Evolutionary conservation across 2,888 invertebrate species (phyloP).

Genomic region (Parasteatoda lunata): DNA sequence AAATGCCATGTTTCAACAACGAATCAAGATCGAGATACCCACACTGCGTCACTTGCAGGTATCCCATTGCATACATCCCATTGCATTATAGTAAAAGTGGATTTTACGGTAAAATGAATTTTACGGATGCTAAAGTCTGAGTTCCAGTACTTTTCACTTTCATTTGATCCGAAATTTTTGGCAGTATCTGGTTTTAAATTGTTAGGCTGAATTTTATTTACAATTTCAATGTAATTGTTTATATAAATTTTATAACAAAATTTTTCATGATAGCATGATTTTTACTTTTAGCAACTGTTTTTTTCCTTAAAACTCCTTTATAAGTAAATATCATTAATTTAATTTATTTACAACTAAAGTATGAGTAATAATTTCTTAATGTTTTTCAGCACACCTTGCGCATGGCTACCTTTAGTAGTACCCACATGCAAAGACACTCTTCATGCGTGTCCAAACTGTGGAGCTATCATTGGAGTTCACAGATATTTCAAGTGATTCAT

Average conservation of each 20-base stretch:
- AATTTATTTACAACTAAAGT: too few relatives aligned
- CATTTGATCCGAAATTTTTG: too few relatives aligned
- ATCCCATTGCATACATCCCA: too few relatives aligned
- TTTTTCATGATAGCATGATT: not conserved
- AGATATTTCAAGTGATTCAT: constrained; percentile 45
- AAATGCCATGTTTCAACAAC: too few relatives aligned
- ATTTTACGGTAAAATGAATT: too few relatives aligned
- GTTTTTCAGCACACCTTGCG: constrained; percentile 59
- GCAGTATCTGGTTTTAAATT: too few relatives aligned
- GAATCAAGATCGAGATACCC: too few relatives aligned
- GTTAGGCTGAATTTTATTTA: not conserved
- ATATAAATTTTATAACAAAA: not conserved
- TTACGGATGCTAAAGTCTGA: too few relatives aligned
- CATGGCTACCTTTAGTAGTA: constrained; percentile 57
- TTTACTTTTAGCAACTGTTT: not conserved
- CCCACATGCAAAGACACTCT: constrained; percentile 63
- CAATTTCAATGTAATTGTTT: not conserved
- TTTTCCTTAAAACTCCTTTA: not conserved
- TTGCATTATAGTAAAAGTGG: too few relatives aligned
- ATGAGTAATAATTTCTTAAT: not conserved
- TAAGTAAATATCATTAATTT: too few relatives aligned
- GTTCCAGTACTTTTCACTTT: too few relatives aligned
- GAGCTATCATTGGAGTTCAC: constrained; percentile 51
- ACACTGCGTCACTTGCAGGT: too few relatives aligned
- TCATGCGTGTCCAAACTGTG: constrained; percentile 64